Base-by-base conservation (phyloP, 2,113 vertebrate genomes). In the Thalassoma bifasciatum region DNA sequence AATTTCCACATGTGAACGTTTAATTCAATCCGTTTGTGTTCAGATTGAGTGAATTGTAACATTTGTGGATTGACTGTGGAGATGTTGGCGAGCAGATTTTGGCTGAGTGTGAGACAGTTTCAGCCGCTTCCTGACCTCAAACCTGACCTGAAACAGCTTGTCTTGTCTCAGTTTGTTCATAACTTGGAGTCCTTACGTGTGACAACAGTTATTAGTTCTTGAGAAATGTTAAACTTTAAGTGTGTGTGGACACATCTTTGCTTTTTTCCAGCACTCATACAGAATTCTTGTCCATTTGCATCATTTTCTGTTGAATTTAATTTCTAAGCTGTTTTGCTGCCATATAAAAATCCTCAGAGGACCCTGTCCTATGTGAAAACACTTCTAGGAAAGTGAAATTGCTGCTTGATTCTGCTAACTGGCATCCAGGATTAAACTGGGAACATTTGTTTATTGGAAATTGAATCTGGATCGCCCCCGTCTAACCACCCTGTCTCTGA, bases 1-100 rank as follows among this genome's bases (percentile, higher is more conserved):
- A 6, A 17, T 17, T 46, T 46, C 44, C 44, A 46, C 17, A n/a
- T 49, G 67, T n/a, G 37, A 58, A 60, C 17, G 50, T 60, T 51
- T 59, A 59, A 50, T 21, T 70, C 10, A 50, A 26, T 14, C 40
- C 19, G 17, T 57, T 47, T 57, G 10, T 47, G 40, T 34, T 59
- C 10, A 10, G 34, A 60, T 2, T 47, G 17, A 30, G 22, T 50
- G 19, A 49, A 49, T 26, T n/a, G 6, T 11, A n/a, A 9, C 26
- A 37, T 19, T 36, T 17, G 6, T 46, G 44, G 44, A 46, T 19
- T 46, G 44, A 46, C 44, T 17, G 44, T 17, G 17, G 16, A 17
- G 7, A 17, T 8, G 14, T 17, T 46, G 44, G 22, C n/a, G 14
- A n/a, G 36, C 9, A 10, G 10, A 65, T 12, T 56, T 5, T 34